Percentiles rank a stretch among this genome's conserved stretches.
These are phyloP conservation scores for Ylistrum balloti DNA, from an alignment of 1,140 invertebrate species.

Conservation along the genomic window DNA sequence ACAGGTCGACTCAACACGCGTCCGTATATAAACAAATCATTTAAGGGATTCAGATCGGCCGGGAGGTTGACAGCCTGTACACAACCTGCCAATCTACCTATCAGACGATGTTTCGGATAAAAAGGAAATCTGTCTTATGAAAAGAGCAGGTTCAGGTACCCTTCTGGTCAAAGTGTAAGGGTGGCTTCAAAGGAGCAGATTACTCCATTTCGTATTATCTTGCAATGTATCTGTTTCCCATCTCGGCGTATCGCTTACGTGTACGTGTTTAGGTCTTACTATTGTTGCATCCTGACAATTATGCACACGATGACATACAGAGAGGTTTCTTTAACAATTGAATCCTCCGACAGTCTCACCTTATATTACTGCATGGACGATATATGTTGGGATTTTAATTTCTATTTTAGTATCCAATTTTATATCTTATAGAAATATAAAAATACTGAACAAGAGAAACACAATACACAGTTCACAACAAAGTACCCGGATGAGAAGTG, in stretches of 20 bases:
- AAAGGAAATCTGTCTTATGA: conserved; percentile 20
- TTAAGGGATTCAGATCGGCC: not conserved
- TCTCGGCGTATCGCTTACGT: not conserved
- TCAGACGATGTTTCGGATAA: not conserved
- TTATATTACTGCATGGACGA: conserved; percentile 14
- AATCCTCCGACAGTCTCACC: not conserved
- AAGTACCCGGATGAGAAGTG: conserved; percentile 30
- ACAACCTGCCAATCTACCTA: conserved; percentile 32
- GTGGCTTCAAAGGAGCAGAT: conserved; percentile 25
- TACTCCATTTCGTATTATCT: conserved; percentile 34
- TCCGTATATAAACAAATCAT: conserved; percentile 18
- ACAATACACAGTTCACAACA: conserved; percentile 3
- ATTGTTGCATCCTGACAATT: conserved; percentile 27
- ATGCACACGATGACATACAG: conserved; percentile 18
- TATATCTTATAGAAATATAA: conserved; percentile 36
- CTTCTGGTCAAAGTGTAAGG: conserved; percentile 22
- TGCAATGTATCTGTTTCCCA: conserved; percentile 7
- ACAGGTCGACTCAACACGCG: conserved; percentile 23
- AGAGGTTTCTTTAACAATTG: not conserved
- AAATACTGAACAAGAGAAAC: not conserved
- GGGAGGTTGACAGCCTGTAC: not conserved
- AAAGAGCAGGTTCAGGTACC: not conserved
- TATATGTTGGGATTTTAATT: conserved; percentile 14
- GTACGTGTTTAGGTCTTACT: conserved; percentile 34
- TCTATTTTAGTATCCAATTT: conserved; percentile 28